A percentile compares a stretch with the other conserved stretches of the same genome.
Evolutionary conservation across 2,113 vertebrate genomes (phyloP).

Genomic region (Nannobrachium achirus): DNA sequence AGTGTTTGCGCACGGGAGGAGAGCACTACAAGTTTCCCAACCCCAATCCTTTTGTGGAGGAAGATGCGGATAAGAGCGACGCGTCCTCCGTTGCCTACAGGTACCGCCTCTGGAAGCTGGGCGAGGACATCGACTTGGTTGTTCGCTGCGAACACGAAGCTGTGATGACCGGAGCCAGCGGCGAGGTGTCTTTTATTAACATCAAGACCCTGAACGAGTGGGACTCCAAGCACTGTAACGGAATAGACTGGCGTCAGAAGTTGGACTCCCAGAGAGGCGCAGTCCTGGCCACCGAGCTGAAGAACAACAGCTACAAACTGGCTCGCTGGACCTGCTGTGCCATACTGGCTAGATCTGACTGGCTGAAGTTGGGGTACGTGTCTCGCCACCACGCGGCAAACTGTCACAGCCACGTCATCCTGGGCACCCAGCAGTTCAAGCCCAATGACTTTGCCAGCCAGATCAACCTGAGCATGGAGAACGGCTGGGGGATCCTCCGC

Average conservation of each 20-base stretch:
- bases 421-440: slow-evolving; percentile 99
- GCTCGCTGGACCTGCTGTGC: slow-evolving; percentile 98
- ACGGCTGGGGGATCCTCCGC: slow-evolving; percentile 97
- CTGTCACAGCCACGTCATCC: slow-evolving; percentile 93
- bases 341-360: slow-evolving; percentile 94
- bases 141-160: slow-evolving; percentile 97
- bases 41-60: slow-evolving; percentile 95
- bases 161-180: slow-evolving; percentile 96
- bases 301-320: slow-evolving; percentile 99
- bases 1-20: slow-evolving; percentile 93
- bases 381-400: too few relatives aligned
- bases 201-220: slow-evolving; percentile 98
- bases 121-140: slow-evolving; percentile 97
- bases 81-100: slow-evolving; percentile 97
- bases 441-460: slow-evolving; percentile 99
- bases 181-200: slow-evolving; percentile 98
- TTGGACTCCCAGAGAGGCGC: slow-evolving; percentile 97
- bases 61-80: slow-evolving; percentile 96
- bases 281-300: slow-evolving; percentile 96
- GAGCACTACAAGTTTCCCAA: slow-evolving; percentile 95
- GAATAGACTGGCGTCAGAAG: slow-evolving; percentile 99
- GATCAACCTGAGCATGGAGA: slow-evolving; percentile 99
- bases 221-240: slow-evolving; percentile 97
- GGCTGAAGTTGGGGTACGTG: slow-evolving; percentile 98
- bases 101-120: slow-evolving; percentile 98